These are phyloP conservation scores for Rhyzopertha dominica DNA, from an alignment of 1,140 invertebrate genomes.

Conservation along the genomic window DNA sequence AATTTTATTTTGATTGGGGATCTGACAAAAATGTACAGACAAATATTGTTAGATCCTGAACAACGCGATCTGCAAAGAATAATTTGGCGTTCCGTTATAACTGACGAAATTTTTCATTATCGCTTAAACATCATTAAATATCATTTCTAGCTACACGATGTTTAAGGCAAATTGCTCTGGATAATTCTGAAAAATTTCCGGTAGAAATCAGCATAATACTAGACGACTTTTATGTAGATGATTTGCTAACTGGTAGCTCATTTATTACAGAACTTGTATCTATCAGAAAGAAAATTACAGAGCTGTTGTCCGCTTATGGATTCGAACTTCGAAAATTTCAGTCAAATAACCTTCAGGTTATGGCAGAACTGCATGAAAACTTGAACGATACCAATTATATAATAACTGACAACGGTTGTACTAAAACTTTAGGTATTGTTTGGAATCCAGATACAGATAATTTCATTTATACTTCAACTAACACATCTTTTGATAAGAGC, in stretches of 20 bases:
- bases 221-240: conserved; percentile 48
- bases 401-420: conserved; percentile 6
- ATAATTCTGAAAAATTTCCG: conserved; percentile 33
- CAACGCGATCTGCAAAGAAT: conserved; percentile 41
- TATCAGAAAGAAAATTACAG: conserved; percentile 25
- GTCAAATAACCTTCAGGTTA: conserved; percentile 22
- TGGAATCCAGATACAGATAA: conserved; percentile 35
- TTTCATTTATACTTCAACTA: conserved; percentile 31
- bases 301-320: conserved; percentile 15
- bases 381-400: conserved; percentile 1
- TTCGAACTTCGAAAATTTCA: conserved; percentile 27
- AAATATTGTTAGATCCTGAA: conserved; percentile 36
- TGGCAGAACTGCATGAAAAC: conserved; percentile 4
- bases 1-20: conserved; percentile 34
- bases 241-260: conserved; percentile 43
- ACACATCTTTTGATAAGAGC: conserved; percentile 12
- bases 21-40: conserved; percentile 48
- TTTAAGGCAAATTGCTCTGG: conserved; percentile 33
- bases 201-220: conserved; percentile 27
- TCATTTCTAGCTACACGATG: conserved; percentile 37
- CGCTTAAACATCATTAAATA: conserved; percentile 40
- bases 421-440: conserved; percentile 40
- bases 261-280: conserved; percentile 22
- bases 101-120: conserved; percentile 26
- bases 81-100: conserved; percentile 33